Evolutionary conservation across 2,113 vertebrate genomes (phyloP).

Genomic region (Pardalotus punctatus): DNA sequence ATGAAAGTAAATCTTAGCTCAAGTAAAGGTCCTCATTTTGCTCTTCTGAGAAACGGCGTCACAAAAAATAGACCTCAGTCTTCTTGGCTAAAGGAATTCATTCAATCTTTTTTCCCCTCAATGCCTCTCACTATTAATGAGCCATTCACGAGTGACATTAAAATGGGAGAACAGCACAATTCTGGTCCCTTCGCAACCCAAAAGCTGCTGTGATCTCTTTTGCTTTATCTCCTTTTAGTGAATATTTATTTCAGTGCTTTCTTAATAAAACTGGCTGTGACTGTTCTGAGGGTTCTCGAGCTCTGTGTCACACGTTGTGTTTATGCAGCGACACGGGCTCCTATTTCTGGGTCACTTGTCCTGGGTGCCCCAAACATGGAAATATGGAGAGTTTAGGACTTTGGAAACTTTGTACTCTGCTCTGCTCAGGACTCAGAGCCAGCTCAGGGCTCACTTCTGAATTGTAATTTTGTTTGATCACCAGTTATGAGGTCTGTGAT

Average conservation of each 20-base stretch:
- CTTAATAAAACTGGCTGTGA: not conserved
- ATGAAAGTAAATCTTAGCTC: not conserved
- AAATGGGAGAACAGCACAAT: not conserved
- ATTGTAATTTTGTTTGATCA: not conserved
- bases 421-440: not conserved
- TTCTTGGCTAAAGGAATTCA: not conserved
- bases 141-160: not conserved
- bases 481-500: not conserved
- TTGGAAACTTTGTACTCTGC: not conserved
- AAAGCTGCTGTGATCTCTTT: not conserved
- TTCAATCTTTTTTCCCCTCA: not conserved
- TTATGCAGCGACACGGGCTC: not conserved
- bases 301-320: not conserved
- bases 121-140: not conserved
- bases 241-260: not conserved
- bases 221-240: not conserved
- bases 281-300: not conserved
- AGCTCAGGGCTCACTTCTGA: not conserved
- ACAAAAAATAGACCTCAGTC: not conserved
- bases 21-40: rapidly evolving
- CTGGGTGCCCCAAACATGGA: not conserved
- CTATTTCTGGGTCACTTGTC: not conserved
- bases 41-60: not conserved
- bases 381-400: not conserved
- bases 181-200: not conserved